A percentile compares a stretch with the other conserved stretches of the same genome.
These are phyloP conservation scores for Cassiopea xamachana DNA, from an alignment of 30 jellyfish, hydroid and myxozoan species.

Conservation along the genomic window DNA sequence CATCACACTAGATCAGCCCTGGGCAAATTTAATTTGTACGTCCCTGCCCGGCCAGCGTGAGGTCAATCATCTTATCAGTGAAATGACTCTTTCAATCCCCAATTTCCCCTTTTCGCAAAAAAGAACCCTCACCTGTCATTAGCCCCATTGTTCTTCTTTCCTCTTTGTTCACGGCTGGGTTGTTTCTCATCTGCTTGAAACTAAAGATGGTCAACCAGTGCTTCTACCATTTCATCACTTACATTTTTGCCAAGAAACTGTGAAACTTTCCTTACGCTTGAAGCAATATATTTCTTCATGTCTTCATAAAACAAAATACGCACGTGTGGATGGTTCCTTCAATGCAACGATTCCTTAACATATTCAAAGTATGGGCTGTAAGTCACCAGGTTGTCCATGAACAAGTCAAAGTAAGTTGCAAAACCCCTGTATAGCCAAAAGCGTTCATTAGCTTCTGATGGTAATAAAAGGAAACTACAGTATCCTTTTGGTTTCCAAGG, in stretches of 20 bases:
- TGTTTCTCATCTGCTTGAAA: slow-evolving; percentile 33
- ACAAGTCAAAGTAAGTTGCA: slow-evolving; percentile 25
- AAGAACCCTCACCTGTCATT: neutral
- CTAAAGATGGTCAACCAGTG: slow-evolving; percentile 14
- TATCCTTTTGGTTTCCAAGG: slow-evolving; percentile 39
- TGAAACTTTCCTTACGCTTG: slow-evolving; percentile 28
- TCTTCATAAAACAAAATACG: slow-evolving; percentile 33
- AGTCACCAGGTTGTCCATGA: slow-evolving; percentile 28
- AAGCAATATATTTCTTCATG: slow-evolving; percentile 19
- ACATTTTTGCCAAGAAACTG: slow-evolving; percentile 18
- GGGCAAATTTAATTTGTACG: too few species aligned
- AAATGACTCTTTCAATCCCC: slow-evolving; percentile 22
- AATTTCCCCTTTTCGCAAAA: slow-evolving; percentile 16
- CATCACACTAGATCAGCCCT: too few species aligned
- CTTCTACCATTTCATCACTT: neutral
- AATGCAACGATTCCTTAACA: slow-evolving; percentile 9
- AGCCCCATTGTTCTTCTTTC: neutral
- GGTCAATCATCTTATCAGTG: slow-evolving; percentile 12
- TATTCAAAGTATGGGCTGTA: slow-evolving; percentile 26
- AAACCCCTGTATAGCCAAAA: slow-evolving; percentile 10
- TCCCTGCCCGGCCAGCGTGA: too few species aligned
- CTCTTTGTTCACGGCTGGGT: neutral
- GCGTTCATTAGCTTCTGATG: slow-evolving; percentile 2
- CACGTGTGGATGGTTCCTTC: slow-evolving; percentile 39
- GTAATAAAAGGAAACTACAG: slow-evolving; percentile 35